These are phyloP conservation scores for Rutpela maculata DNA, from an alignment of 2,888 invertebrate genomes.

Conservation along the genomic window DNA sequence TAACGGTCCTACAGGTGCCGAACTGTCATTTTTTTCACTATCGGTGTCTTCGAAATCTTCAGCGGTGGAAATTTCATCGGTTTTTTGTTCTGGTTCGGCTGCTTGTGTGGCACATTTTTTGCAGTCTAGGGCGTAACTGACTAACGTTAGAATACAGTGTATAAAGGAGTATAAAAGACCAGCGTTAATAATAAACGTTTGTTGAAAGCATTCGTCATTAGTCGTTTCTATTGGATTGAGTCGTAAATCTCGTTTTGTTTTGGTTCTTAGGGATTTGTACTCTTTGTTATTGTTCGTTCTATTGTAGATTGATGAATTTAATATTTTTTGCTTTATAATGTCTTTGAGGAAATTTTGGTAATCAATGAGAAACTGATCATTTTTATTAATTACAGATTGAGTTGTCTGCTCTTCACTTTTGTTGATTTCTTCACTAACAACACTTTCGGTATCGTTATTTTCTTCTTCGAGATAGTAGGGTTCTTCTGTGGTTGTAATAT, in stretches of 20 bases:
- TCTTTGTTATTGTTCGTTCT: conserved; percentile 49
- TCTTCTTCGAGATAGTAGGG: conserved; percentile 7
- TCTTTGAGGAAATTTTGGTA: conserved; percentile 60
- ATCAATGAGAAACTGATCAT: conserved; percentile 55
- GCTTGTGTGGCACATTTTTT: conserved; percentile 56
- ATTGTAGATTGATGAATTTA: conserved; percentile 47
- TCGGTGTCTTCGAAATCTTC: conserved; percentile 36
- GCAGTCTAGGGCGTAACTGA: conserved; percentile 61
- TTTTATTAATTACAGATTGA: conserved; percentile 45
- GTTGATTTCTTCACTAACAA: conserved; percentile 27
- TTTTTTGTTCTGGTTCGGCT: conserved; percentile 24
- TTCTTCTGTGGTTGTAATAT: conserved; percentile 8
- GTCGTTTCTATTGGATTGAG: conserved; percentile 35
- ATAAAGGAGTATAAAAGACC: conserved; percentile 67
- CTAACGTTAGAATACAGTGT: conserved; percentile 66
- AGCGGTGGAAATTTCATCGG: conserved; percentile 10
- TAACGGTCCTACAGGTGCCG: conserved; percentile 51
- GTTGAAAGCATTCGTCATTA: conserved; percentile 54
- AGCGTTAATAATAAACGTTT: conserved; percentile 64
- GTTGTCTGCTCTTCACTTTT: conserved; percentile 18
- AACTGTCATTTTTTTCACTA: conserved; percentile 46
- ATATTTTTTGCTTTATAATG: conserved; percentile 57
- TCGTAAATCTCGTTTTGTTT: conserved; percentile 46
- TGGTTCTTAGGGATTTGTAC: conserved; percentile 43
- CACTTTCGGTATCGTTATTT: neutral